Conservation (phyloP, 2,888 invertebrate genomes). For the Drosophila prostipennis region DNA sequence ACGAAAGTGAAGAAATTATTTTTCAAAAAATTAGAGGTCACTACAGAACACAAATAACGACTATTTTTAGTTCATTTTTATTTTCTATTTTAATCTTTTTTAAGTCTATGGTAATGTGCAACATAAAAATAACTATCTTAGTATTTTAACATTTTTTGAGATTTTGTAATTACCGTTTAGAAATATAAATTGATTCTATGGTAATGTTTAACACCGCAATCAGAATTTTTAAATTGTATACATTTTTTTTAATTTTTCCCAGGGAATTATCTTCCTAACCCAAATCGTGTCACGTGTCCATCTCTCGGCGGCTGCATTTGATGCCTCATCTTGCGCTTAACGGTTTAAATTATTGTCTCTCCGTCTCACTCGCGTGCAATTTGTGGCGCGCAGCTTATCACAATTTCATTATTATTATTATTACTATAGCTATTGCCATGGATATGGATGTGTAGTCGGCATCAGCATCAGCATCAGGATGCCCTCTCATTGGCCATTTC, state of each 20-base stretch:
- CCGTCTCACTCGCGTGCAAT: slow-evolving; percentile 69
- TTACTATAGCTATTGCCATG: slow-evolving; percentile 28
- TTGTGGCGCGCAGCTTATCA: slow-evolving; percentile 78
- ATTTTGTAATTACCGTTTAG: too few species aligned
- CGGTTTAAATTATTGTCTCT: slow-evolving; percentile 71
- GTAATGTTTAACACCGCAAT: too few species aligned
- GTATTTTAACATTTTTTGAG: too few species aligned
- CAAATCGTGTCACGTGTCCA: slow-evolving; percentile 25
- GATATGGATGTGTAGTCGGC: not conserved
- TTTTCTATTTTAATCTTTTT: too few species aligned
- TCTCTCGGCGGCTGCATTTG: slow-evolving; percentile 29
- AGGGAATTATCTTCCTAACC: not conserved
- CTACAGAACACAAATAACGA: too few species aligned
- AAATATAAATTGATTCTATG: too few species aligned
- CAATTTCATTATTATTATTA: slow-evolving; percentile 75
- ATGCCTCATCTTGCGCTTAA: slow-evolving; percentile 57
- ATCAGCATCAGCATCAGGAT: slow-evolving; percentile 15
- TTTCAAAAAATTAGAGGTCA: too few species aligned
- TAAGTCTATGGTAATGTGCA: too few species aligned
- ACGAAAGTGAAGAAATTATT: too few species aligned
- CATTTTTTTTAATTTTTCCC: not conserved
- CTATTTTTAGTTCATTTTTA: too few species aligned
- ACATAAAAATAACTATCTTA: too few species aligned
- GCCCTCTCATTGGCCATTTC: slow-evolving; percentile 34
- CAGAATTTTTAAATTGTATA: too few species aligned